These are phyloP conservation scores for Malaclemys terrapin DNA, from an alignment of 2,113 vertebrate genomes.

Conservation along the genomic window DNA sequence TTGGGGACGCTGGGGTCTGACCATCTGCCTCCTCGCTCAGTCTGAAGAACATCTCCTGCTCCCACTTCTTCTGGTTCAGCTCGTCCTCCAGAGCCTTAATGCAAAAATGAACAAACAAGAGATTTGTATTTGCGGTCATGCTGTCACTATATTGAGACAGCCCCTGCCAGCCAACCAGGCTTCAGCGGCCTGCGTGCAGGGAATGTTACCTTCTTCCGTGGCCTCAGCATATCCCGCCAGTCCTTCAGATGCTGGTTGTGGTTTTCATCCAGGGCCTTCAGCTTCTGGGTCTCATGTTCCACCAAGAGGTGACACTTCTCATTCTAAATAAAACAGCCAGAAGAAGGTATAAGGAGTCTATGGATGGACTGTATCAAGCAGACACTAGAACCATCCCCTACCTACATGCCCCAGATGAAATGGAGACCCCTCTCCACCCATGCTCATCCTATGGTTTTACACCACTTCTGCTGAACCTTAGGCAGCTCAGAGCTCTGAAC, in stretches of 20 bases:
- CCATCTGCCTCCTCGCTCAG: slow-evolving; percentile 79
- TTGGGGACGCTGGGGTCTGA: slow-evolving; percentile 81
- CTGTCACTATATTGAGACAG: neutral
- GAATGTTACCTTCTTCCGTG: slow-evolving; percentile 88
- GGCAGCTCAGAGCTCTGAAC: neutral
- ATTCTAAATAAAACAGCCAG: slow-evolving; percentile 81
- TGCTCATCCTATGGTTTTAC: neutral
- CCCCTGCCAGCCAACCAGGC: neutral
- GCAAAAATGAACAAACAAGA: neutral
- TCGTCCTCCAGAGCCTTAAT: slow-evolving; percentile 92
- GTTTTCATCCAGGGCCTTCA: slow-evolving; percentile 91
- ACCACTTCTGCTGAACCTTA: neutral
- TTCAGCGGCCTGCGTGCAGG: neutral
- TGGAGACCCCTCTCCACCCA: neutral
- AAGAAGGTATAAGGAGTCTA: neutral
- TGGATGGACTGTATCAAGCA: neutral
- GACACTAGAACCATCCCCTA: neutral
- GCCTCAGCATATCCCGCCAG: slow-evolving; percentile 92
- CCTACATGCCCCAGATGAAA: neutral
- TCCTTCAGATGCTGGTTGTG: slow-evolving; percentile 92
- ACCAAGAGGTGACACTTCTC: slow-evolving; percentile 96
- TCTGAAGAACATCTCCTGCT: slow-evolving; percentile 95
- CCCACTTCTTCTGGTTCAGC: slow-evolving; percentile 88
- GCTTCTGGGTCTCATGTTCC: slow-evolving; percentile 94
- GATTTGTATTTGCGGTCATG: neutral